Evolutionary conservation across 2,888 invertebrate species (phyloP), one percentile per base, ranked within the genome.

Genomic region (Cerceris ruficornis): DNA sequence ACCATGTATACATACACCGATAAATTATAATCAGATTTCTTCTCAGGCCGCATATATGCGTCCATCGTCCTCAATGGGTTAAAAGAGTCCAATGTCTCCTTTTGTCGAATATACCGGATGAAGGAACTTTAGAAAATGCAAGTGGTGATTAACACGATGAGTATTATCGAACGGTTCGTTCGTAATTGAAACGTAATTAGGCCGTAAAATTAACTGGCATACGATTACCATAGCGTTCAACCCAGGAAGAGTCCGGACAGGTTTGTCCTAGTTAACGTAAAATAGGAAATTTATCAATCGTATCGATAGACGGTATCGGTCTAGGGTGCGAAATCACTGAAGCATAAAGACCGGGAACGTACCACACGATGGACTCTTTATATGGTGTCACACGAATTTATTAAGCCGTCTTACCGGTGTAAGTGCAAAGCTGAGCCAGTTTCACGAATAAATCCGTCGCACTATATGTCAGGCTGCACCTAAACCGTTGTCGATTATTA

Each of bases 361-460:
- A 64, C 59, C 50, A 57, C 43, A 9, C n/a, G 52, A 5, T 2
- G 14, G 60, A 15, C 43, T 66, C 59, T 78, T 28, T 77, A 71
- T 82, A 83, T 28, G 46, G 81, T 14, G 17, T 54, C 9, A 14
- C 43, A 58, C 77, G 81, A 89, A 89, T 89, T 89, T 89, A 89
- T 89, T 85, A 80, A 87, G 81, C 81, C 80, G 87, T 89, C 76
- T 75, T 71, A 75, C 72, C 77, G 68, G 75, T 69, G 64, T 60
- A 58, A n/a, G n/a, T 11, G 66, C 66, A 74, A 71, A 82, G 81
- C 80, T 81, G 81, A 72, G 80, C 78, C 76, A 77, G 83, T 79
- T 83, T 81, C 75, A 69, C 82, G 84, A 84, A 82, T 83, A 84
- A 88, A 88, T 87, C 80, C 82, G 80, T 75, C 77, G 77, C 49